These are phyloP conservation scores for Karalla daura DNA, from an alignment of 2,797 vertebrate genomes.

Conservation along the genomic window DNA sequence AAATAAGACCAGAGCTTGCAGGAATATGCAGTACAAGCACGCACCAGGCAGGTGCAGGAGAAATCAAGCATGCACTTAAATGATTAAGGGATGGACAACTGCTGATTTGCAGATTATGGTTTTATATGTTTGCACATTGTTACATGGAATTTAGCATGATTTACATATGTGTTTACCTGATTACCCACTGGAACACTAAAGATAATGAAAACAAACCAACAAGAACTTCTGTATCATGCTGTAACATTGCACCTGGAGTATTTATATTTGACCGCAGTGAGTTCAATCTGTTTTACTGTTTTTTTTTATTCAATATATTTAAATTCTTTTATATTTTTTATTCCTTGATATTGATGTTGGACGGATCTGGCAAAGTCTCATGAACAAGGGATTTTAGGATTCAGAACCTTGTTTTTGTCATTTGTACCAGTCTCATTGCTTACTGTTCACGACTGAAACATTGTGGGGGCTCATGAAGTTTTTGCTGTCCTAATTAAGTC, in stretches of 20 bases:
- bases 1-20: constrained; percentile 35
- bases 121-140: constrained; percentile 29
- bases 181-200: constrained; percentile 12
- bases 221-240: not conserved
- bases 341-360: not conserved
- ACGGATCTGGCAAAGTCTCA: not conserved
- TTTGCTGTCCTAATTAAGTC: not conserved
- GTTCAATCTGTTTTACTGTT: not conserved
- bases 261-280: not conserved
- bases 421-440: not conserved
- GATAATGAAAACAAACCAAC: not conserved
- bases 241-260: not conserved
- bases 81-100: constrained; percentile 43
- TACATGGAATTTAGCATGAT: constrained; percentile 4
- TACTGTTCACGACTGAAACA: not conserved
- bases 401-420: not conserved
- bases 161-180: constrained; percentile 27
- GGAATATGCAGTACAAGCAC: constrained; percentile 39
- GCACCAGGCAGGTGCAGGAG: constrained; percentile 38
- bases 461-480: not conserved
- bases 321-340: not conserved
- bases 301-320: too few species aligned
- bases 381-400: not conserved
- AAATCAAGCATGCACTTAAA: constrained; percentile 51
- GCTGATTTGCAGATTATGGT: constrained; percentile 52